phyloP scores from a whole-genome alignment of 2,888 invertebrate genomes.

The Pyrrhia umbra region DNA sequence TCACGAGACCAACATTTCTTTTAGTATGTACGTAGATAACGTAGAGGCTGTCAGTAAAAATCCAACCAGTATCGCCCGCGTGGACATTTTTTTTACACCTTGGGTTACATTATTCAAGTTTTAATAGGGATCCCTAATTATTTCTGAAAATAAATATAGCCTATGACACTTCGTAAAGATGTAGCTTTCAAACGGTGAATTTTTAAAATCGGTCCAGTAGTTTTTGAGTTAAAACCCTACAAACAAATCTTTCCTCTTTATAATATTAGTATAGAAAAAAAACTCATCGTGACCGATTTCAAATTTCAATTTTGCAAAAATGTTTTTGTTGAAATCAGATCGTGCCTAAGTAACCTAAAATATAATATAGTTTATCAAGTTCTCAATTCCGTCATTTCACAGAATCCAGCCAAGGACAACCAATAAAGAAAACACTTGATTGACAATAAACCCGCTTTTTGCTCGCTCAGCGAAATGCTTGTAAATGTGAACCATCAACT shows the following conservation, averaged over 20 bases:
- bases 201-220: too few species aligned
- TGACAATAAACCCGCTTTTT: constrained; percentile 31
- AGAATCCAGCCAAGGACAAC: constrained; percentile 19
- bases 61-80: too few species aligned
- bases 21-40: too few species aligned
- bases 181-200: too few species aligned
- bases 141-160: too few species aligned
- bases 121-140: too few species aligned
- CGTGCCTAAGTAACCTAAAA: constrained; percentile 9
- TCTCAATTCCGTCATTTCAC: constrained; percentile 16
- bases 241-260: too few species aligned
- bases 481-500: constrained; percentile 16
- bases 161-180: too few species aligned
- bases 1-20: background rate
- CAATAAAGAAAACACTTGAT: constrained; percentile 25
- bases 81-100: too few species aligned
- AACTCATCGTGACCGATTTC: background rate
- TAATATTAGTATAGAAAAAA: background rate
- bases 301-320: constrained; percentile 9
- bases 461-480: constrained; percentile 27
- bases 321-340: constrained; percentile 6
- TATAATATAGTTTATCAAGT: constrained; percentile 7
- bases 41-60: background rate
- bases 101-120: too few species aligned
- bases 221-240: too few species aligned